These are phyloP conservation scores for Cephalopterus ornatus DNA, from an alignment of 2,113 vertebrate species.

Conservation along the genomic window DNA sequence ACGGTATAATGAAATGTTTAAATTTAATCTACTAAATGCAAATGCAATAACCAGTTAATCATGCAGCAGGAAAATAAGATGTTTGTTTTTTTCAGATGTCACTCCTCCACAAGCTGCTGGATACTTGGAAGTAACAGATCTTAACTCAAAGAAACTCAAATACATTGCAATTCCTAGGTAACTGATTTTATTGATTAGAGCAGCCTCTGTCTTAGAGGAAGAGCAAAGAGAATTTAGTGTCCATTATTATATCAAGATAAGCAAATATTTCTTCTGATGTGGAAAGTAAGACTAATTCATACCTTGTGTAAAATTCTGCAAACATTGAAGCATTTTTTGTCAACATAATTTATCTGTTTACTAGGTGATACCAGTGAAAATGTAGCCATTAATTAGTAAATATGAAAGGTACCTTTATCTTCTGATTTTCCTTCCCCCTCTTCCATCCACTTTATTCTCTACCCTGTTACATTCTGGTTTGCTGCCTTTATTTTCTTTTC, in stretches of 20 bases:
- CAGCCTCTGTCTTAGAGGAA: background rate
- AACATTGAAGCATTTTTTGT: background rate
- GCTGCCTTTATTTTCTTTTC: background rate
- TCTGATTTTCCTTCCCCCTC: background rate
- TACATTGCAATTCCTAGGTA: conserved; percentile 94
- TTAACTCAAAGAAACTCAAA: conserved; percentile 92
- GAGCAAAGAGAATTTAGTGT: background rate
- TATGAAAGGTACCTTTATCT: background rate
- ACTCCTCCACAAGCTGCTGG: conserved; percentile 85
- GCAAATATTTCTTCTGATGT: background rate
- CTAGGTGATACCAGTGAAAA: background rate
- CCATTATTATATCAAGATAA: background rate
- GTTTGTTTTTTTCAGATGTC: conserved; percentile 77
- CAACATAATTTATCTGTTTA: background rate
- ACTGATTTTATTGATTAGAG: conserved; percentile 31
- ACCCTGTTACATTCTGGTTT: background rate
- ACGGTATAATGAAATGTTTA: conserved; percentile 2
- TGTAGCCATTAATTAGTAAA: background rate
- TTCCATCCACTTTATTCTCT: background rate
- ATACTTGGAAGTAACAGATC: conserved; percentile 93
- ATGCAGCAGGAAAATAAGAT: background rate
- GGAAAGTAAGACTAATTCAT: background rate
- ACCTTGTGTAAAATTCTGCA: background rate
- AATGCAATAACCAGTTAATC: background rate
- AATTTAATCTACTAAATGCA: background rate